Percentiles rank a stretch among this genome's conserved stretches.
phyloP scores from a whole-genome alignment of 2,797 vertebrate genomes.

The Typhlichthys subterraneus region DNA sequence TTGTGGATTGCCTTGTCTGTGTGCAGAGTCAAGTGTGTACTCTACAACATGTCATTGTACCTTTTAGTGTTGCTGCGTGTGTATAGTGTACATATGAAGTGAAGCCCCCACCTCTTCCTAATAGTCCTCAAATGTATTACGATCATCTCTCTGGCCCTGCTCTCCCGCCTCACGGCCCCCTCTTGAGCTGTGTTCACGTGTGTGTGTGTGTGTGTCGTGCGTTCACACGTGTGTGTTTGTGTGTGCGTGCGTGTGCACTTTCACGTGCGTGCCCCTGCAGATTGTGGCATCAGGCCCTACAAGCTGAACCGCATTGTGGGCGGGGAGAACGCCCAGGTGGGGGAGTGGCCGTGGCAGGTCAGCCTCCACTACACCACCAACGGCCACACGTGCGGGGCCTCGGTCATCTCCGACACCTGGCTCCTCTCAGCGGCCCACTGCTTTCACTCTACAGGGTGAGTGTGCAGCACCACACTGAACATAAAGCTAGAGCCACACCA shows the following conservation, averaged over 20 bases:
- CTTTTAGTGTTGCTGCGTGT: no score
- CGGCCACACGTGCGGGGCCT: slow-evolving; percentile 76
- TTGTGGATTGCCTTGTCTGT: no score
- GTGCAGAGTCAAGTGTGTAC: no score
- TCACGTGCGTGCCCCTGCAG: slow-evolving; percentile 48
- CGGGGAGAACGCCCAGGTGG: slow-evolving; percentile 76
- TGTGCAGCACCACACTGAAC: slow-evolving; percentile 9
- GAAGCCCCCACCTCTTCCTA: no score
- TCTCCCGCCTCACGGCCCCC: slow-evolving; percentile 6
- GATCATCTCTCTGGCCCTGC: not conserved
- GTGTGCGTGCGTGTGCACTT: no score
- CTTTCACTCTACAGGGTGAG: slow-evolving; percentile 68
- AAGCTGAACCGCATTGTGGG: slow-evolving; percentile 84
- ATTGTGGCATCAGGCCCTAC: slow-evolving; percentile 77
- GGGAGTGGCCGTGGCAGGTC: slow-evolving; percentile 88
- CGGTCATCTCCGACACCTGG: slow-evolving; percentile 77
- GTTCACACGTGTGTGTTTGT: no score
- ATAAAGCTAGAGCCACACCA: no score
- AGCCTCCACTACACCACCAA: slow-evolving; percentile 71
- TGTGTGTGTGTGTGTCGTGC: no score
- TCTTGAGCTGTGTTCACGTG: not conserved
- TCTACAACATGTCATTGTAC: no score
- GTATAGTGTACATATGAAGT: no score
- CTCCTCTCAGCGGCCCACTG: slow-evolving; percentile 80
- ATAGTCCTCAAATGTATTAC: no score